Evolutionary conservation across 2,797 vertebrate genomes (phyloP), one percentile per base, ranked within the genome.

Genomic region (Phrynocephalus vlangalii): DNA sequence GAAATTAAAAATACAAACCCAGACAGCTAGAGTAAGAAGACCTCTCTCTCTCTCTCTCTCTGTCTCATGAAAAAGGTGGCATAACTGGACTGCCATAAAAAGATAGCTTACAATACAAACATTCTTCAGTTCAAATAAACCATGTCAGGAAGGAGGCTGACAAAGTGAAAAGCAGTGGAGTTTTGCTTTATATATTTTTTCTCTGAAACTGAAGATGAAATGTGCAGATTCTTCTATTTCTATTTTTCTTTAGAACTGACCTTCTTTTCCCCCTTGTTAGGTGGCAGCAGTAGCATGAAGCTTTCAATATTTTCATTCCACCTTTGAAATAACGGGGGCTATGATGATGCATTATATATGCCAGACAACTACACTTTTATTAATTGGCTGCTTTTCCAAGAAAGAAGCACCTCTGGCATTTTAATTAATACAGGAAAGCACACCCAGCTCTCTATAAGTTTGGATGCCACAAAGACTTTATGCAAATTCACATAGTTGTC

Each of bases 271-370:
- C 20, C 20, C 33, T 81, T 68, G 60, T 56, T 56, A 86, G 76
- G 48, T 20, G 24, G 70, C 3, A 10, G 60, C 82, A 76, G 44
- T 30, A 52, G 68, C 13, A 20, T 20, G 76, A 80, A 28, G 48
- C 76, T 84, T 88, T 84, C 83, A 90, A 87, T 87, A 84, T 84
- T 87, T 84, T 84, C 87, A 77, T 81, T 50, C 85, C 70, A 79
- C 63, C 48, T 87, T 52, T 28, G 26, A 20, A 60, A 84, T 81
- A 87, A 90, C 76, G 28, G 85, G 24, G 66, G 56, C 60, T 38
- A 79, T 67, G 66, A 70, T 10, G 60, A 81, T 87, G 70, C 76
- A 84, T 90, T 87, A 87, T 84, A 84, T 30, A 81, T 84, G 77
- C 60, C 72, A 63, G 82, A 22, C 60, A 70, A 71, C n/a, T 67